Base-by-base conservation (phyloP, 2,797 vertebrate species). In the Crypturellus tataupa region DNA sequence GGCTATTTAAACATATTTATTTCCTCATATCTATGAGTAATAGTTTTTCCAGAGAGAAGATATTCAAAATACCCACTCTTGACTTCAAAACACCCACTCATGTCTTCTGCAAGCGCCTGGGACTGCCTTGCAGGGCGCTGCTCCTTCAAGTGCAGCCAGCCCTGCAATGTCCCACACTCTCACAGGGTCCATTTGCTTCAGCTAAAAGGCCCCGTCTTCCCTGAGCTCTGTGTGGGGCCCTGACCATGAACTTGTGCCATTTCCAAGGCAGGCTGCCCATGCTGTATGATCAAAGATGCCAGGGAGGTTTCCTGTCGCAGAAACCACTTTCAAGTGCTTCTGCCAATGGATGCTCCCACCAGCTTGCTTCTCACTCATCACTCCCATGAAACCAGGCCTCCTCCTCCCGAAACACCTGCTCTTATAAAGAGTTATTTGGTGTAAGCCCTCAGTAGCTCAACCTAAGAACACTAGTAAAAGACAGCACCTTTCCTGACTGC, bases 131-230 rank as follows among this genome's bases (percentile, higher is more conserved):
- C 77, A 91, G 75, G 89, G 37, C 12, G 51, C 19, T 17, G 4
- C 13, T 44, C 58, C 47, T 79, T 63, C 59, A 63, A 47, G 55
- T 23, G 20, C 8, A 12, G 31, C 24, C 25, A 18, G 23, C 12
- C 59, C 49, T 81, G 64, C 35, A 7, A 31, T 10, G 53, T 20
- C 49, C 40, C 12, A 12, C 1, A 2, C 23, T 65, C 12, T 37
- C 1, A 0, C 0, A 0, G 8, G 23, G 37, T 2, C 10, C 25
- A 33, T 79, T 33, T 44, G 12, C 40, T 62, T 75, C n/a, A 59
- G n/a, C 9, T 25, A 56, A 71, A 71, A 69, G 19, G 35, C 8
- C 33, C 58, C 6, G 27, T 21, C 16, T 40, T 44, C 19, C 42
- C 31, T 58, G 59, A 14, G 46, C 21, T 14, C 23, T 58, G 20